phyloP scores from a whole-genome alignment of 2,888 invertebrate genomes.

The Thera obeliscata region DNA sequence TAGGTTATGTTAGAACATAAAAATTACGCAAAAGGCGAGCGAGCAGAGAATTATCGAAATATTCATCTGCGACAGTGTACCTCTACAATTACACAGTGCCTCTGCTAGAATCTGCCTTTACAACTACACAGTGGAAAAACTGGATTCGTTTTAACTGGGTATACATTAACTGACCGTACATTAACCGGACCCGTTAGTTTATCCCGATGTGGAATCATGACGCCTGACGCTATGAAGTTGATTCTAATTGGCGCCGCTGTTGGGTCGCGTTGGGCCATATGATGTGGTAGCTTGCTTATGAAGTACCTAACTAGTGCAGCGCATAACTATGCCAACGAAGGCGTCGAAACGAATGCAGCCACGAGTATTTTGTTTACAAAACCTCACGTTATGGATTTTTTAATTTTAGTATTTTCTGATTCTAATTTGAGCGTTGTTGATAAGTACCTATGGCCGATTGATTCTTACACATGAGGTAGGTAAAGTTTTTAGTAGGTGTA shows the following conservation, averaged over 20 bases:
- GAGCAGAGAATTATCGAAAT: too few species aligned
- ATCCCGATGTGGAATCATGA: slow-evolving; percentile 48
- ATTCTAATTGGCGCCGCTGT: slow-evolving; percentile 74
- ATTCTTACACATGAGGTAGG: too few species aligned
- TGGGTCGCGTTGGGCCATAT: slow-evolving; percentile 64
- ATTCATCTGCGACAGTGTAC: too few species aligned
- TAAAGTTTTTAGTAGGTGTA: too few species aligned
- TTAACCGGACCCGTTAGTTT: neutral
- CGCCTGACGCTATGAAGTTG: slow-evolving; percentile 49
- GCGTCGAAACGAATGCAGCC: slow-evolving; percentile 11
- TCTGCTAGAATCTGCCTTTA: too few species aligned
- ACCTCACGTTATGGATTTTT: neutral
- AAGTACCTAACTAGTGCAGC: neutral
- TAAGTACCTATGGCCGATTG: too few species aligned
- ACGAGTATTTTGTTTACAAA: slow-evolving; percentile 22
- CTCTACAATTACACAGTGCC: too few species aligned
- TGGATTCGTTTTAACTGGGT: neutral
- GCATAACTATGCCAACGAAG: neutral
- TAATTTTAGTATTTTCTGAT: neutral
- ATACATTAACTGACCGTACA: too few species aligned
- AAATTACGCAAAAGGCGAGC: too few species aligned
- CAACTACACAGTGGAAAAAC: too few species aligned
- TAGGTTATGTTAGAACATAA: too few species aligned
- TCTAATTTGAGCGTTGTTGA: too few species aligned
- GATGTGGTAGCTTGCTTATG: neutral